Evolutionary conservation across 2,888 invertebrate genomes (phyloP), one percentile per base, ranked within the genome.

Genomic region (Tillus elongatus): DNA sequence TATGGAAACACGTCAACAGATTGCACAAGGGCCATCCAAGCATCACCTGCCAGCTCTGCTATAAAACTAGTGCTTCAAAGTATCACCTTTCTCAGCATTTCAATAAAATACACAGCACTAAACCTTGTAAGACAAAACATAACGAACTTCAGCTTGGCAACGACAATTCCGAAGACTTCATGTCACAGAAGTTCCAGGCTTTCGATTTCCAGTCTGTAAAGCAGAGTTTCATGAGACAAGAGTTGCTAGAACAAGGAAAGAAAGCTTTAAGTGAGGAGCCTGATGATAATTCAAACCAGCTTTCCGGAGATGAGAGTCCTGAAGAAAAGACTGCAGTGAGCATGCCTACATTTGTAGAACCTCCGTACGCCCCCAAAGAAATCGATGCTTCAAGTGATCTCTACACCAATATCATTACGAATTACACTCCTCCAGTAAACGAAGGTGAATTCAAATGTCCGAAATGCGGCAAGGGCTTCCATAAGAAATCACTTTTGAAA

Each of bases 1-100:
- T 75, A 8, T 75, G 75, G 75, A 75, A 75, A 49, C 75, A 75
- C 49, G 75, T 75, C 1, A 74, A 74, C 47, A 62, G 74, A 28
- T 64, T 73, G 8, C 75, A 75, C 50, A 64, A 64, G 50, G 72
- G 72, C 9, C 73, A 75, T 51, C 69, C 69, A n/a, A 72, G 72
- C 39, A 69, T 75, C 3, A 75, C 75, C 0, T 75, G 75, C 47
- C 68, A 70, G 27, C 60, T 72, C 29, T 75, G 75, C 47, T 60
- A 69, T 42, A 73, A 74, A 49, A 74, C 74, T 1, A 73, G 73
- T 34, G 74, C 74, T 0, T 73, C 73, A 2, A 71, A 70, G 42
- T 71, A 72, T 44, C 74, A 74, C 47, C 54, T 75, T 2, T 63
- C 68, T 1, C 71, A 72, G 19, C 75, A 75, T 46, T 71, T 74